Conservation (phyloP, 1,140 invertebrate species). For the Formica selysi region DNA sequence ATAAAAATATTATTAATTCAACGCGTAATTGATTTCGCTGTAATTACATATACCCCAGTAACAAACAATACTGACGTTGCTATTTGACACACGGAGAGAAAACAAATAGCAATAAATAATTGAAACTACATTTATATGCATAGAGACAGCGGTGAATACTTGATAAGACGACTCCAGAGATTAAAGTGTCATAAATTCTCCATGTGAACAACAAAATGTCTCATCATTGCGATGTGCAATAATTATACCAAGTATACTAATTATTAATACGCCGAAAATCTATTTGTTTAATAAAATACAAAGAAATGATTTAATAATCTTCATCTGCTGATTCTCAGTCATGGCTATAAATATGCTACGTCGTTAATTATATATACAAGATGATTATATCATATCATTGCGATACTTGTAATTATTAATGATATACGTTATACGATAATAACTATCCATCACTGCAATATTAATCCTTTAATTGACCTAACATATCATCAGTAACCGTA, state of each 20-base stretch:
- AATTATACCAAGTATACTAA: background rate
- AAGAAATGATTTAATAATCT: too few species aligned
- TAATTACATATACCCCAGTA: slow-evolving; percentile 3
- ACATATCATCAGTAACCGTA: background rate
- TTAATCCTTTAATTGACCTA: slow-evolving; percentile 20
- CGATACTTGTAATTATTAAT: slow-evolving; percentile 24
- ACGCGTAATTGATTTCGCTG: slow-evolving; percentile 5
- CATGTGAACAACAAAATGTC: background rate
- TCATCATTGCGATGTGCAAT: background rate
- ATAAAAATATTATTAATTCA: slow-evolving; percentile 32
- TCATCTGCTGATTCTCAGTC: too few species aligned
- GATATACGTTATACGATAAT: slow-evolving; percentile 26
- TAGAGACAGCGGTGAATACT: background rate
- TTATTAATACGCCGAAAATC: background rate
- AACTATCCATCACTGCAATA: slow-evolving; percentile 10
- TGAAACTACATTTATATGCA: background rate
- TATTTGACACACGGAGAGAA: background rate
- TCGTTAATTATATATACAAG: slow-evolving; percentile 6
- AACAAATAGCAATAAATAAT: background rate
- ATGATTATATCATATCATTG: slow-evolving; percentile 28
- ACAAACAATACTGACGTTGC: background rate
- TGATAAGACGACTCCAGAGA: slow-evolving; percentile 14
- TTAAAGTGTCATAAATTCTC: slow-evolving; percentile 13
- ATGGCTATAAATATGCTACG: background rate
- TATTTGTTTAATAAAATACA: background rate